Evolutionary conservation across 2,797 vertebrate genomes (phyloP).

Genomic region (Rhinoraja longicauda): DNA sequence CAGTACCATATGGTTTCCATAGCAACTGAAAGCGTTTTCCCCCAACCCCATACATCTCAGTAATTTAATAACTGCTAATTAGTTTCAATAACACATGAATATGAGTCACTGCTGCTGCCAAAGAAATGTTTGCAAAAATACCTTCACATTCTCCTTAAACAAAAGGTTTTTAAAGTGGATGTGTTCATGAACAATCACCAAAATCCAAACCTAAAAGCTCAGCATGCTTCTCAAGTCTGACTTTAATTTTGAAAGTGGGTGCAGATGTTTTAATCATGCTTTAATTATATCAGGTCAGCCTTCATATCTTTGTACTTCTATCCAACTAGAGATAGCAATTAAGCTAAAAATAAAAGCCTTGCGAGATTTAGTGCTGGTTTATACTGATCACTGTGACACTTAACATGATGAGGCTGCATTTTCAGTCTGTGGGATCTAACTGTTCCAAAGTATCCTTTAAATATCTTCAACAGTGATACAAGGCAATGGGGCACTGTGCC

Average conservation of each 20-base stretch:
- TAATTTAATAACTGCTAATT: slow-evolving; percentile 38
- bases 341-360: slow-evolving; percentile 25
- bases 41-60: slow-evolving; percentile 7
- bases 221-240: background rate
- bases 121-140: slow-evolving; percentile 30
- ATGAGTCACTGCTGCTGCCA: slow-evolving; percentile 34
- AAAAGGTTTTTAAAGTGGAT: background rate
- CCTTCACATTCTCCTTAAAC: slow-evolving; percentile 11
- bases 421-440: background rate
- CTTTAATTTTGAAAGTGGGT: slow-evolving; percentile 13
- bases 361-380: background rate
- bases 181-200: background rate
- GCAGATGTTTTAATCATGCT: background rate
- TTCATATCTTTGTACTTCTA: background rate
- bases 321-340: slow-evolving; percentile 26
- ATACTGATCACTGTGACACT: background rate
- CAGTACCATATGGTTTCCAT: slow-evolving; percentile 4
- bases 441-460: background rate
- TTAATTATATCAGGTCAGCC: background rate
- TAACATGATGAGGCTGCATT: background rate
- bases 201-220: slow-evolving; percentile 7
- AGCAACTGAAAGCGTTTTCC: slow-evolving; percentile 19
- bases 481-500: too few species aligned
- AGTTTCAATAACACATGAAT: slow-evolving; percentile 35
- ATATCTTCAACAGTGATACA: background rate